phyloP scores from a whole-genome alignment of 1,140 invertebrate genomes.

The Drosophila burlai region DNA sequence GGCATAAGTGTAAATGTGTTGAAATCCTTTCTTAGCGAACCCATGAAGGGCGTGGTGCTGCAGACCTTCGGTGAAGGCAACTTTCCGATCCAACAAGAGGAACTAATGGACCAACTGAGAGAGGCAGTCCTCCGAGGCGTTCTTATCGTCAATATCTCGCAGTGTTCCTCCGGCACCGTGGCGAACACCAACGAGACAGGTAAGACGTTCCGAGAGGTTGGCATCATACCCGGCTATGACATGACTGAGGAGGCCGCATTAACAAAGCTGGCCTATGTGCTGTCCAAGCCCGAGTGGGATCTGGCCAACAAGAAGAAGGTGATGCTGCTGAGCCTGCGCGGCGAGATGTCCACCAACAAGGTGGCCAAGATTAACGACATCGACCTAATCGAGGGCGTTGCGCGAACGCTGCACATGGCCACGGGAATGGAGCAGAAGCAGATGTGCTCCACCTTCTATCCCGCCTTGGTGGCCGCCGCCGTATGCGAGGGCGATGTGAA shows the following conservation, averaged over 20 bases:
- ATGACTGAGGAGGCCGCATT: constrained; percentile 98
- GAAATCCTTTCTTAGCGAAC: constrained; percentile 91
- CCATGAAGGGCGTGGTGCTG: constrained; percentile 94
- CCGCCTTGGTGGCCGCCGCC: constrained; percentile 91
- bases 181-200: constrained; percentile 92
- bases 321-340: constrained; percentile 90
- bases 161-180: constrained; percentile 93
- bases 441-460: constrained; percentile 91
- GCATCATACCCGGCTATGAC: constrained; percentile 95
- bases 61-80: constrained; percentile 97
- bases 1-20: constrained; percentile 93
- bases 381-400: constrained; percentile 88
- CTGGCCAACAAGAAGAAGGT: constrained; percentile 91
- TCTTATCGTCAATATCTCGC: constrained; percentile 96
- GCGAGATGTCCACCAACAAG: constrained; percentile 86
- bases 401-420: constrained; percentile 88
- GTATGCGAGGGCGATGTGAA: constrained; percentile 88
- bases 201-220: constrained; percentile 86
- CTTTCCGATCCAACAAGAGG: constrained; percentile 91
- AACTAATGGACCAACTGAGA: constrained; percentile 91
- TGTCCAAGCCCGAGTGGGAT: constrained; percentile 93
- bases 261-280: constrained; percentile 95
- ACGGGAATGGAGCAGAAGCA: constrained; percentile 89
- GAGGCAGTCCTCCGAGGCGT: constrained; percentile 92
- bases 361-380: constrained; percentile 73